Base-by-base conservation (phyloP, 2,888 invertebrate genomes). In the Calameuta idolon region DNA sequence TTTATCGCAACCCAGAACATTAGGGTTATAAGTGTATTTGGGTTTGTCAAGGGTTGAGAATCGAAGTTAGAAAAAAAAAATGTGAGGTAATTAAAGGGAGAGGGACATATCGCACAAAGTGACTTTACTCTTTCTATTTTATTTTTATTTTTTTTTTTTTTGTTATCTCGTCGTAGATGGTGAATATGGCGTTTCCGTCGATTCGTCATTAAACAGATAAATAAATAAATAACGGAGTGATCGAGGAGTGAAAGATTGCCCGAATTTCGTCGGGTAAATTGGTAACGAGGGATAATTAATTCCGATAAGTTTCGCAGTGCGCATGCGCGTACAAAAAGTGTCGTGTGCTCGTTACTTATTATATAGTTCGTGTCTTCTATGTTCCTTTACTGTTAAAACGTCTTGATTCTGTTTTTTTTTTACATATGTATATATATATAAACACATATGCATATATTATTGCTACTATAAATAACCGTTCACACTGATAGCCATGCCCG, bases 361-460 rank as follows among this genome's bases (percentile, higher is more conserved):
- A 77, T 73, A 77, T 82, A 84, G 79, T 80, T 77, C 76, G 79
- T 81, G 78, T 76, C 77, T 82, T 80, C 76, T 83, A 84, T 85
- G 87, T 87, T 86, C 84, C 85, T 85, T 77, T 81, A 79, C 34
- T 80, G 76, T 81, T 78, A 77, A 83, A 81, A 78, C 79, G 78
- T 83, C 76, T 75, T 74, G 33, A 34, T n/a, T 55, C 55, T 55
- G 55, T 55, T 23, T 40, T 23, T 40, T 55, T 33, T 71, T 5
- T 30, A 71, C 71, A 34, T 71, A 34, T 71, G 23, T 71, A 33
- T n/a, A 37, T 15, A 55, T 23, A 55, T 23, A 15, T 55, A 55
- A 23, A 23, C 15, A 71, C n/a, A 33, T 71, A 40, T 55, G 9
- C 15, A 55, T 23, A 55, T 55, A 55, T 55, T 55, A 55, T 55